These are phyloP conservation scores for Tetropium fuscum DNA, from an alignment of 2,888 invertebrate genomes.

Conservation along the genomic window DNA sequence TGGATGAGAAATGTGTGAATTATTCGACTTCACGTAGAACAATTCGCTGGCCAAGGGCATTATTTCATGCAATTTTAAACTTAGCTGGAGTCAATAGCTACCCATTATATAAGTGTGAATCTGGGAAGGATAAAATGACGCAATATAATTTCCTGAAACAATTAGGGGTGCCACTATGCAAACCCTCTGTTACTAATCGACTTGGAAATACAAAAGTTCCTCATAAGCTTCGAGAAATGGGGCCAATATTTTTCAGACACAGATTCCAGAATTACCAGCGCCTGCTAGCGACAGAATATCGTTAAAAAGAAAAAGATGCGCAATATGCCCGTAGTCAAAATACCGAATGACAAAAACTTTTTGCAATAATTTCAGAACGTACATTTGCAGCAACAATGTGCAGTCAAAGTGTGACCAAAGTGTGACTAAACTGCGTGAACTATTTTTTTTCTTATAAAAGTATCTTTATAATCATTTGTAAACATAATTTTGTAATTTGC, in stretches of 20 bases:
- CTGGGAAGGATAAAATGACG: background rate
- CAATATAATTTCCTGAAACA: background rate
- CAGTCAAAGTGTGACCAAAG: too few relatives aligned
- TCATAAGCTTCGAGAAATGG: background rate
- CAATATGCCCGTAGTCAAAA: too few relatives aligned
- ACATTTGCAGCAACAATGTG: too few relatives aligned
- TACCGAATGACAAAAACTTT: too few relatives aligned
- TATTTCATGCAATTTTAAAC: slow-evolving; percentile 1
- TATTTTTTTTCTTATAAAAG: too few relatives aligned
- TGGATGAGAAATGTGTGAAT: background rate
- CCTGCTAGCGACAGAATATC: background rate
- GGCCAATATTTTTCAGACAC: background rate
- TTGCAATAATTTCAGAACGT: too few relatives aligned
- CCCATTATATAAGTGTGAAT: background rate
- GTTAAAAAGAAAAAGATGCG: background rate
- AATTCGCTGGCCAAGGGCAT: background rate
- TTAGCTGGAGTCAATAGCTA: background rate
- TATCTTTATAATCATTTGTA: too few relatives aligned
- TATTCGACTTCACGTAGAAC: background rate
- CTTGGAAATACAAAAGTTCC: background rate
- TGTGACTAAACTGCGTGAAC: too few relatives aligned
- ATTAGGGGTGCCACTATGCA: background rate
- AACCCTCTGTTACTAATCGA: background rate
- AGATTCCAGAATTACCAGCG: background rate
- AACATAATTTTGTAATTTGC: too few relatives aligned